Base-by-base conservation (phyloP, 2,888 invertebrate genomes). In the Drosophila pseudotalamancana region DNA sequence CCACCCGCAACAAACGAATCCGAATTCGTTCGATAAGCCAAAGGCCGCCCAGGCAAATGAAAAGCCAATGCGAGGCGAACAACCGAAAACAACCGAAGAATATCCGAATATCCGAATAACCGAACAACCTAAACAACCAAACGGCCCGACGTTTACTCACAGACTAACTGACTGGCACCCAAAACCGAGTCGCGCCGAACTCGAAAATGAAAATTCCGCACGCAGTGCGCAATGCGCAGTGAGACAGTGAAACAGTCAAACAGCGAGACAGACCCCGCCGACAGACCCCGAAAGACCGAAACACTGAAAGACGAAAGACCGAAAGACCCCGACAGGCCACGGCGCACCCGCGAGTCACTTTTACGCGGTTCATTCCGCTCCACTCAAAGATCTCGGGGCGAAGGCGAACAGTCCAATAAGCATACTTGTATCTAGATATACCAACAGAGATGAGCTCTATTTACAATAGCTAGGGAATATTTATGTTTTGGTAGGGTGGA, bases 331-430 rank as follows among this genome's bases (percentile, higher is more conserved):
- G 71, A 72, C 83, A 77, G 67, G 81, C 79, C 77, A 75, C 57
- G 89, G 89, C 89, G 89, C 89, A 89, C 89, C 89, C 89, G 89
- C 89, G 84, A 88, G 81, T 84, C 74, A 82, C 88, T 87, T 88
- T 77, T 67, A 71, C 72, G 79, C 79, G 63, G 68, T 72, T 67
- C 71, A 50, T 56, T 69, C 64, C 14, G 57, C 65, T 46, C 66
- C 40, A 42, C 16, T 61, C 62, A 18, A 18, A 62, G 54, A 55
- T 35, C 64, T 57, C 64, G 31, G 43, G 34, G 53, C 23, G 45
- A 51, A 70, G 67, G 70, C 66, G 70, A 56, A 31, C 57, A 25
- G 34, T 67, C 71, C 68, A 72, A 72, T 72, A 59, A 68, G 63
- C 48, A 51, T 48, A 57, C 68, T 68, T 61, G 68, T 76, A 81